These are phyloP conservation scores for Drosophila oshimai DNA, from an alignment of 1,140 invertebrate species.

Conservation along the genomic window DNA sequence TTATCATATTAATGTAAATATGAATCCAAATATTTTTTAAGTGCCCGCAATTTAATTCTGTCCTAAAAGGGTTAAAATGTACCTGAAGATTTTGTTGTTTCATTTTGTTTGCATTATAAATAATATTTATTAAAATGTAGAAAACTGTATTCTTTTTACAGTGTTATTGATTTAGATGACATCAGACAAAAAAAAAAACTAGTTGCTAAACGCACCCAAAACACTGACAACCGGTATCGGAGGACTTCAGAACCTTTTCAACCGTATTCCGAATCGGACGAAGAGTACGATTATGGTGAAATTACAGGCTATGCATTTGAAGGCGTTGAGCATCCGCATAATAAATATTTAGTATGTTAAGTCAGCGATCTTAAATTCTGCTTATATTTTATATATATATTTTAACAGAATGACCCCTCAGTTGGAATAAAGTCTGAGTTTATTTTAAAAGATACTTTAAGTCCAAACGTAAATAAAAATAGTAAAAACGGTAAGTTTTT, in stretches of 20 bases:
- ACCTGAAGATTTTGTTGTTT: too few relatives aligned
- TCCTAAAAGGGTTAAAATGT: too few relatives aligned
- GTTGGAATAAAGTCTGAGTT: neutral
- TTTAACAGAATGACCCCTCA: slow-evolving; percentile 8
- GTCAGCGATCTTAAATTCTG: neutral
- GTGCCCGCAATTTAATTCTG: too few relatives aligned
- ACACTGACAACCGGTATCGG: neutral
- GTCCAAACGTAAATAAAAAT: slow-evolving; percentile 5
- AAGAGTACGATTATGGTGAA: slow-evolving; percentile 58
- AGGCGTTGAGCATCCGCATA: neutral
- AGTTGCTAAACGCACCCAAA: neutral
- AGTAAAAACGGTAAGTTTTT: slow-evolving; percentile 45
- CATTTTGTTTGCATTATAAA: too few relatives aligned
- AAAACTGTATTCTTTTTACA: too few relatives aligned
- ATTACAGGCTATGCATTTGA: slow-evolving; percentile 63
- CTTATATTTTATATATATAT: neutral
- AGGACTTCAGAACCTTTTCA: neutral
- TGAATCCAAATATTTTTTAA: too few relatives aligned
- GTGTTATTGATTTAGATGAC: neutral
- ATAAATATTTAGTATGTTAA: slow-evolving; percentile 15
- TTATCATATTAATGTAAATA: too few relatives aligned
- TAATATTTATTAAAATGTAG: too few relatives aligned
- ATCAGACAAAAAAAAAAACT: neutral
- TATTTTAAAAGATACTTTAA: neutral
- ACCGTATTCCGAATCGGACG: neutral